Evolutionary conservation across 2,113 vertebrate genomes (phyloP).

Genomic region (Rynchops niger): DNA sequence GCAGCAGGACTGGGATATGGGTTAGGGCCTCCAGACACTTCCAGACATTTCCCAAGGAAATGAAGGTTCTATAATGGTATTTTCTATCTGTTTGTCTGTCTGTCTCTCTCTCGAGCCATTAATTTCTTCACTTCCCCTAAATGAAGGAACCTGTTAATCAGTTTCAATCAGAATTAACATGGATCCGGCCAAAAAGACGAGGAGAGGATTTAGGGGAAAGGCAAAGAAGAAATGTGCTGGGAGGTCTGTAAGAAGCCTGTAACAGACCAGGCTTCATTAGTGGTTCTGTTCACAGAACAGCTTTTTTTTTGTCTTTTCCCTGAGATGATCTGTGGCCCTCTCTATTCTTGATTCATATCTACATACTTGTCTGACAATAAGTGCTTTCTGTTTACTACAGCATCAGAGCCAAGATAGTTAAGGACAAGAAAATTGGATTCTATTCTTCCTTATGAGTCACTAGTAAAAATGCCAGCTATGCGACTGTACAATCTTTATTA

Average conservation of each 20-base stretch:
- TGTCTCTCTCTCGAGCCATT: not conserved
- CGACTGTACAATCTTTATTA: slow-evolving; percentile 40
- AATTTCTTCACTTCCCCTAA: not conserved
- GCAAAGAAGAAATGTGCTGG: not conserved
- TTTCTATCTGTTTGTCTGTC: not conserved
- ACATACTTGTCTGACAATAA: slow-evolving; percentile 24
- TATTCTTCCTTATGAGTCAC: slow-evolving; percentile 35
- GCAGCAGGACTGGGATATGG: not conserved
- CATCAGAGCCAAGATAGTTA: slow-evolving; percentile 26
- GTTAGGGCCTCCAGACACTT: not conserved
- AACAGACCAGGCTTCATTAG: not conserved
- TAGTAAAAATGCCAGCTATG: slow-evolving; percentile 43
- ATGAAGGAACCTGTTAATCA: not conserved
- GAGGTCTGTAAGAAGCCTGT: not conserved
- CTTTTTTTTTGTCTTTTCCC: not conserved
- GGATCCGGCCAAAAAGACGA: not conserved
- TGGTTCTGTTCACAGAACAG: not conserved
- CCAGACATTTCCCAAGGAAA: not conserved
- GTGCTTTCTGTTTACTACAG: slow-evolving; percentile 30
- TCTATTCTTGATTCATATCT: slow-evolving; percentile 17
- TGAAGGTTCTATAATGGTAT: not conserved
- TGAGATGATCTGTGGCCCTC: not conserved
- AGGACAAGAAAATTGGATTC: slow-evolving; percentile 46
- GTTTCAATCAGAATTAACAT: not conserved
- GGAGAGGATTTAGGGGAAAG: not conserved